phyloP scores from a whole-genome alignment of 2,888 invertebrate genomes.

The Phengaris arion region DNA sequence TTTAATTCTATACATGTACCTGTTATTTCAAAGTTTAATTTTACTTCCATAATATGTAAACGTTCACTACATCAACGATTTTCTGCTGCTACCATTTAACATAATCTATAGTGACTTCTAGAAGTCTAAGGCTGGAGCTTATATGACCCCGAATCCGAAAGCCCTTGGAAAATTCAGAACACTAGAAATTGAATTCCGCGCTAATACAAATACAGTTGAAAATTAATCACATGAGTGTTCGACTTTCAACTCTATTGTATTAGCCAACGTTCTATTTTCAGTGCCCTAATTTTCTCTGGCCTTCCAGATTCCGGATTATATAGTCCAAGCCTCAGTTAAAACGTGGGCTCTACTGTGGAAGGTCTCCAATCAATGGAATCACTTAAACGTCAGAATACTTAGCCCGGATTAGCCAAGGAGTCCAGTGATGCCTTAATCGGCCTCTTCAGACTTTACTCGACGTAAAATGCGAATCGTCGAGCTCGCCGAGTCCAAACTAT shows the following conservation, averaged over 20 bases:
- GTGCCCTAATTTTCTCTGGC: too few relatives aligned
- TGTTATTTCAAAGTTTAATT: constrained; percentile 10
- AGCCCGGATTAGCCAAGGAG: background rate
- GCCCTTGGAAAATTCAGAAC: too few relatives aligned
- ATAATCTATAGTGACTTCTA: background rate
- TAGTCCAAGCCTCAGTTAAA: background rate
- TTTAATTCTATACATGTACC: constrained; percentile 14
- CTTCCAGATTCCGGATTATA: too few relatives aligned
- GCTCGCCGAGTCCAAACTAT: constrained; percentile 1
- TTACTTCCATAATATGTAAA: background rate
- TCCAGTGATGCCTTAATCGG: background rate
- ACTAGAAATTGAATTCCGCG: too few relatives aligned
- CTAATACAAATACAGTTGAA: too few relatives aligned
- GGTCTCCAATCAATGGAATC: background rate
- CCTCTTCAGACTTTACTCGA: background rate
- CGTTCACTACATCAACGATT: background rate
- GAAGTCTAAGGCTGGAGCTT: too few relatives aligned
- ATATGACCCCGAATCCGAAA: too few relatives aligned
- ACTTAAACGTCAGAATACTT: constrained; percentile 6
- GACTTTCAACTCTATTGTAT: too few relatives aligned
- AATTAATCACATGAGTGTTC: too few relatives aligned
- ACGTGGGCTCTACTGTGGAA: background rate
- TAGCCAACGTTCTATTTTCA: too few relatives aligned
- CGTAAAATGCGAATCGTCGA: constrained; percentile 8
- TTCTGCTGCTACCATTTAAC: background rate